These are phyloP conservation scores for Drosophila phalerata DNA, from an alignment of 2,888 invertebrate genomes.

Conservation along the genomic window DNA sequence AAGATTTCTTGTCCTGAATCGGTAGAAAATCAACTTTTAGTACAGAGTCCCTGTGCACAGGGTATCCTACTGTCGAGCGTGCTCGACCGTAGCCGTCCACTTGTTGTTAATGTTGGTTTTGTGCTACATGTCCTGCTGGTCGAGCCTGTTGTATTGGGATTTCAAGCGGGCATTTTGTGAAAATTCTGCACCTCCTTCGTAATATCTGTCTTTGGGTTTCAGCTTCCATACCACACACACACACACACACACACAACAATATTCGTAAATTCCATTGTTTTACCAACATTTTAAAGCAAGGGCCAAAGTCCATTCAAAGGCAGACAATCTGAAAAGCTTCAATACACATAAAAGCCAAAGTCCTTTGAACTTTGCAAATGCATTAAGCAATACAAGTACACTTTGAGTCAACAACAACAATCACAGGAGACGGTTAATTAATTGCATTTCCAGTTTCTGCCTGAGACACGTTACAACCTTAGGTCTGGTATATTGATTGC, in stretches of 20 bases:
- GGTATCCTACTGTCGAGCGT: too few species aligned
- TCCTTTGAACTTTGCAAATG: constrained; percentile 27
- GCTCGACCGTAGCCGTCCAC: too few species aligned
- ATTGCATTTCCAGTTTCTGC: constrained; percentile 55
- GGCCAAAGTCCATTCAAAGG: constrained; percentile 13
- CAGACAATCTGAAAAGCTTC: neutral
- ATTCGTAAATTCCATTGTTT: constrained; percentile 45
- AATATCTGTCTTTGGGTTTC: constrained; percentile 33
- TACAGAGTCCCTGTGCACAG: too few species aligned
- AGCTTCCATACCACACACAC: constrained; percentile 24
- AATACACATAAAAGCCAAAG: constrained; percentile 1
- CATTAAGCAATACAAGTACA: neutral
- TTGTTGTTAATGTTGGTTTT: neutral
- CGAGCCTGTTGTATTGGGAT: constrained; percentile 23
- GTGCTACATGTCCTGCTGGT: constrained; percentile 17
- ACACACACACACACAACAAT: constrained; percentile 7
- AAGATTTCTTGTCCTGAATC: too few species aligned
- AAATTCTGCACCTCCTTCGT: constrained; percentile 10
- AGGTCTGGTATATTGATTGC: constrained; percentile 27
- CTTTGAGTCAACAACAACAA: constrained; percentile 34
- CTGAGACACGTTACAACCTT: constrained; percentile 39
- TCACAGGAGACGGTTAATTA: constrained; percentile 50
- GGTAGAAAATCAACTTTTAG: too few species aligned
- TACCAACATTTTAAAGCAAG: constrained; percentile 48
- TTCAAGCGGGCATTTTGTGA: constrained; percentile 44